Evolutionary conservation across 2,888 invertebrate species (phyloP), one percentile per base, ranked within the genome.

Genomic region (Argyresthia goedartella): DNA sequence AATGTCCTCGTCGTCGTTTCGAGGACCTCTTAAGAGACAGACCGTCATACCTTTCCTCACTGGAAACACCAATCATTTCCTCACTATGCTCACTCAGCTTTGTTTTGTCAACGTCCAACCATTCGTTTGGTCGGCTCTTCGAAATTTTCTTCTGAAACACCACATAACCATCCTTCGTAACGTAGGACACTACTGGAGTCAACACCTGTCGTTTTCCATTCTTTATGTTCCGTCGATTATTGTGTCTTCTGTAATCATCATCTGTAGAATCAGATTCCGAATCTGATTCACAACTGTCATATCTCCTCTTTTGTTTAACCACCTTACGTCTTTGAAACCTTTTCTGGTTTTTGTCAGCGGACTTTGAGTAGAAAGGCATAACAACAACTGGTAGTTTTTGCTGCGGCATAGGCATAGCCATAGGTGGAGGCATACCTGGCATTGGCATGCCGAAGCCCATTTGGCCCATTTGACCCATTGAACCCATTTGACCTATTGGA

Each of bases 101-200:
- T 3, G 1, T 3, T 9, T 39, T 8, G 4, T 8, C n/a, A 1
- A 65, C 62, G 34, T 74, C 69, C 49, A 84, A 57, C 81, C 81
- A 85, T 49, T 84, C 79, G 46, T 65, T 73, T 1, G 79, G 79
- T 41, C 67, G 75, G 1, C 81, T 73, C 25, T 73, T 78, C 56
- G 73, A 76, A 34, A 84, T 75, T 55, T 76, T 82, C 58, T 81
- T 84, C 60, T 81, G 78, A 53, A 78, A 85, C 1, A 82, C 69
- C 3, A 82, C 79, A 43, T 73, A 74, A 0, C 84, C 84, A 52
- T 78, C 76, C 48, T 76, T 76, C 0, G 81, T 82, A 0, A 85
- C 70, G 47, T 84, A 84, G 0, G 84, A 84, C 0, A 84, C 73
- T 0, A 85, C 78, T 1, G 84, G 84, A 7, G 80, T 82, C 1